These are phyloP conservation scores for Hyphantria cunea DNA, from an alignment of 1,140 invertebrate species.

Conservation along the genomic window DNA sequence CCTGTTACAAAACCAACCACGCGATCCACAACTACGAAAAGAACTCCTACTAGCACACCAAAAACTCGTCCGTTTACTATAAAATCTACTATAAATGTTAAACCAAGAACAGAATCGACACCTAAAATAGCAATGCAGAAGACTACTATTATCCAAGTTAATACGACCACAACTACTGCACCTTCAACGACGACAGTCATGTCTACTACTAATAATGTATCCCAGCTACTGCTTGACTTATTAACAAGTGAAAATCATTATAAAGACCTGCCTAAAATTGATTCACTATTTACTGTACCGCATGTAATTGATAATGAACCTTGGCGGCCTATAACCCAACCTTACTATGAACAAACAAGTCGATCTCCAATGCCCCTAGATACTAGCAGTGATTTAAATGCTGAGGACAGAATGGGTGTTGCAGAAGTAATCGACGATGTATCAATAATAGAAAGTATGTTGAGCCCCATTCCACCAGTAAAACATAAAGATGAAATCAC, in stretches of 20 bases:
- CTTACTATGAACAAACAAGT: constrained; percentile 69
- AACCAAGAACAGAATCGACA: constrained; percentile 61
- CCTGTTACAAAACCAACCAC: constrained; percentile 61
- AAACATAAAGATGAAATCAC: constrained; percentile 59
- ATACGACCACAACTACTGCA: constrained; percentile 36
- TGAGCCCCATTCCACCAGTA: constrained; percentile 59
- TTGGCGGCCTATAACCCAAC: constrained; percentile 81
- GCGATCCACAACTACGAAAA: constrained; percentile 64
- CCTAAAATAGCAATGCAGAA: constrained; percentile 72
- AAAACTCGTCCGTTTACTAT: constrained; percentile 70
- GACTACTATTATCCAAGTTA: constrained; percentile 61
- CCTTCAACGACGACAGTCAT: constrained; percentile 50
- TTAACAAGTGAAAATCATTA: constrained; percentile 74
- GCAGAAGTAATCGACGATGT: constrained; percentile 79
- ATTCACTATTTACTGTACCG: constrained; percentile 77
- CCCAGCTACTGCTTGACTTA: constrained; percentile 66
- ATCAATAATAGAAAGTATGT: constrained; percentile 69
- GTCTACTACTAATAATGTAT: constrained; percentile 69
- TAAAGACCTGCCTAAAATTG: constrained; percentile 79
- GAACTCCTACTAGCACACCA: constrained; percentile 50
- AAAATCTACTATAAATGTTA: constrained; percentile 74
- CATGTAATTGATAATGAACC: constrained; percentile 81
- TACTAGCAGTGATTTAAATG: constrained; percentile 51
- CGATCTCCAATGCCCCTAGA: constrained; percentile 45
- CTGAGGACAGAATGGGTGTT: constrained; percentile 75